Percentiles rank a stretch among this genome's conserved stretches.
These are phyloP conservation scores for Noctua fimbriata DNA, from an alignment of 2,888 invertebrate species.

Conservation along the genomic window DNA sequence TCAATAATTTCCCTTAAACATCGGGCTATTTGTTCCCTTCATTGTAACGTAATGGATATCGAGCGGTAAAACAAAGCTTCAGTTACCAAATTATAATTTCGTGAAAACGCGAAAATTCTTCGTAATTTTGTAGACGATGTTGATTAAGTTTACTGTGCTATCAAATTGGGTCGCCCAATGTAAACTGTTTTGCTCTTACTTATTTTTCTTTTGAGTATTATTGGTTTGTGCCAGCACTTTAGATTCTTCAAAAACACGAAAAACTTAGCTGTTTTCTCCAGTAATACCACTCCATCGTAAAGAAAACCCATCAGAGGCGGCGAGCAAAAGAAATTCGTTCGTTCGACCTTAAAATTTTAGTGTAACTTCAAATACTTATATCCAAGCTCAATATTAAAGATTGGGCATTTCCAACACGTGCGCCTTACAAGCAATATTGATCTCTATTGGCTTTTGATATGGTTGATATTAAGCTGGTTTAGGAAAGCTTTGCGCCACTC, in stretches of 20 bases:
- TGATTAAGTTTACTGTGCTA: slow-evolving; percentile 34
- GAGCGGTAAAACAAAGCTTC: slow-evolving; percentile 52
- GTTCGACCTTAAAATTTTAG: slow-evolving; percentile 63
- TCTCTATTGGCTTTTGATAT: slow-evolving; percentile 24
- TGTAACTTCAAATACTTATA: slow-evolving; percentile 61
- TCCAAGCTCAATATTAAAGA: slow-evolving; percentile 53
- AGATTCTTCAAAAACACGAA: background rate
- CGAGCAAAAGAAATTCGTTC: slow-evolving; percentile 44
- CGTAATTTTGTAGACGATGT: slow-evolving; percentile 34
- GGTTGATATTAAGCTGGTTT: slow-evolving; percentile 32
- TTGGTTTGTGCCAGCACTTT: background rate
- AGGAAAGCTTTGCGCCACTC: slow-evolving; percentile 37
- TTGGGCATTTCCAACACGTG: slow-evolving; percentile 37
- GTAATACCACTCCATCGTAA: slow-evolving; percentile 19
- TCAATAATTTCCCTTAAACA: slow-evolving; percentile 26
- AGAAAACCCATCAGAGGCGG: slow-evolving; percentile 11
- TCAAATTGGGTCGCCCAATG: slow-evolving; percentile 5
- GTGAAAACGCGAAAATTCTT: slow-evolving; percentile 36
- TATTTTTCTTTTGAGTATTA: slow-evolving; percentile 1
- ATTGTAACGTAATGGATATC: slow-evolving; percentile 54
- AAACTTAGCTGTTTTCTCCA: slow-evolving; percentile 2
- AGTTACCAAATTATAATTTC: slow-evolving; percentile 58
- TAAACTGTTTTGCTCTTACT: background rate
- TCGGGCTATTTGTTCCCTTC: slow-evolving; percentile 39
- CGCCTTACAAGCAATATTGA: slow-evolving; percentile 23